Evolutionary conservation across 1,140 invertebrate species (phyloP).

Genomic region (Sinonovacula constricta): DNA sequence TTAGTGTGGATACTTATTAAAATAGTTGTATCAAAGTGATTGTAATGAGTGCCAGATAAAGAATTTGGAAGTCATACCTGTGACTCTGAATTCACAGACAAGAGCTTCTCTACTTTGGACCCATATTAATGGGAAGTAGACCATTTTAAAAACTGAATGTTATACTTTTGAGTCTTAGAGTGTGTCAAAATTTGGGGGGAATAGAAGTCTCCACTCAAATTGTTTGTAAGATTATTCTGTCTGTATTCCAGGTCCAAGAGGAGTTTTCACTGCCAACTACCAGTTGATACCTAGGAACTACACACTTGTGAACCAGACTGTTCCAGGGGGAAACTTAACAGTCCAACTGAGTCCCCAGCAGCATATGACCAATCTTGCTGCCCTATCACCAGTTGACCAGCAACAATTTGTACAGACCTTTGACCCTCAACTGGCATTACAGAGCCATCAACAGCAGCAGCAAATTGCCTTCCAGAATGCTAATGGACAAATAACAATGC

Average conservation of each 20-base stretch:
- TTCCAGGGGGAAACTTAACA: conserved; percentile 32
- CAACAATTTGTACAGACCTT: conserved; percentile 44
- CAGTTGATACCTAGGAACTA: conserved; percentile 40
- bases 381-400: conserved; percentile 38
- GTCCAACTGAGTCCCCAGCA: conserved; percentile 44
- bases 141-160: no score
- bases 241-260: conserved; percentile 27
- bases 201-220: no score
- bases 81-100: no score
- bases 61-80: no score
- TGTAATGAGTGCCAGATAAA: no score
- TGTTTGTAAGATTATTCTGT: no score
- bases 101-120: no score
- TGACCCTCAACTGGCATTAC: conserved; percentile 36
- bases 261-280: conserved; percentile 28
- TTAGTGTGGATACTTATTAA: no score
- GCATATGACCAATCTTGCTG: conserved; percentile 5
- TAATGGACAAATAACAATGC: conserved; percentile 35
- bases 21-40: no score
- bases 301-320: conserved; percentile 28
- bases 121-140: no score
- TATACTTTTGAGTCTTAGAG: no score
- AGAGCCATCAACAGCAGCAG: conserved; percentile 33
- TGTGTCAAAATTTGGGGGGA: no score
- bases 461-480: conserved; percentile 50